Percentiles rank a stretch among this genome's conserved stretches.
These are phyloP conservation scores for Manis pentadactyla DNA, from an alignment of 2,797 vertebrate genomes.

Conservation along the genomic window DNA sequence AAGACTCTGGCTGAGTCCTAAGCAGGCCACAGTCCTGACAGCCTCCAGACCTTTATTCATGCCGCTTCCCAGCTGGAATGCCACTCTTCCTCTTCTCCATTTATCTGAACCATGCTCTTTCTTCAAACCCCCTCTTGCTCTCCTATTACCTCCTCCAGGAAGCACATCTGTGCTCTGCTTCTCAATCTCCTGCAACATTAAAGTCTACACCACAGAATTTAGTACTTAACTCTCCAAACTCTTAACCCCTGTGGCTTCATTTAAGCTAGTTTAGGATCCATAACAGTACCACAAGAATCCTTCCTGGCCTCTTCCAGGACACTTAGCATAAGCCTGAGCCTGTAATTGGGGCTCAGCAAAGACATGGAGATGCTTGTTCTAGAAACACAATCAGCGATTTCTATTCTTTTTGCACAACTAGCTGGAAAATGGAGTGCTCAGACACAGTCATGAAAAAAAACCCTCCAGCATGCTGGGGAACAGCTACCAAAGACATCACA, in stretches of 20 bases:
- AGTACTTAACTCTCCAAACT: background rate
- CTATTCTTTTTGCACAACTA: conserved; percentile 37
- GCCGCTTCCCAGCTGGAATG: background rate
- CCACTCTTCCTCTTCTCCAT: background rate
- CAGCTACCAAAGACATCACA: conserved; percentile 34
- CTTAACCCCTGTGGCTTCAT: background rate
- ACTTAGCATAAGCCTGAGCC: background rate
- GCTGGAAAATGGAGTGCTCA: conserved; percentile 42
- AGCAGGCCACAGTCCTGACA: background rate
- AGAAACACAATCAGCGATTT: conserved; percentile 35
- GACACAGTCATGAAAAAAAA: background rate
- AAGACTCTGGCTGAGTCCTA: background rate
- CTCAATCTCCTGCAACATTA: background rate
- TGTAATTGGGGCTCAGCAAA: conserved; percentile 45
- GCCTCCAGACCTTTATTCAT: background rate
- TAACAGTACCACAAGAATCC: background rate
- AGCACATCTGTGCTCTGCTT: background rate
- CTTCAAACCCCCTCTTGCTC: background rate
- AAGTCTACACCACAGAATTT: background rate
- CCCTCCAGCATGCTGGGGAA: background rate
- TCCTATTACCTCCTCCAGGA: conserved; percentile 2
- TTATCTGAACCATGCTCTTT: conserved; percentile 16
- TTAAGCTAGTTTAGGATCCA: background rate
- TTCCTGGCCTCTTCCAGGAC: background rate
- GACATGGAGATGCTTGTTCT: conserved; percentile 27